phyloP scores from a whole-genome alignment of 2,797 vertebrate species.

The Otolemur crassicaudatus region DNA sequence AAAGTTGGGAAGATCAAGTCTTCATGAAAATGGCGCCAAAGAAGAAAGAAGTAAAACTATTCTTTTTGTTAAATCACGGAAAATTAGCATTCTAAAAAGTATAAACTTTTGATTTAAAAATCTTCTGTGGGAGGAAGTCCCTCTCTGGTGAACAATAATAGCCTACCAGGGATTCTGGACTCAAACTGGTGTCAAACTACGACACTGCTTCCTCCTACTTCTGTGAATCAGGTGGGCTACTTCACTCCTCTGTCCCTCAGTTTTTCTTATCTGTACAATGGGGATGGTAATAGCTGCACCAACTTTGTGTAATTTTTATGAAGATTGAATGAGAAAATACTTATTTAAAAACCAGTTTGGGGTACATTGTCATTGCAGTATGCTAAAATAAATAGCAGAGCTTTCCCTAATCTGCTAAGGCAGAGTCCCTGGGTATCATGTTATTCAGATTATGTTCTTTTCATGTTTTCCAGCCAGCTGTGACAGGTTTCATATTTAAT shows the following conservation, averaged over 20 bases:
- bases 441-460: slow-evolving; percentile 34
- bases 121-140: not conserved
- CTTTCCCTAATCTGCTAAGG: not conserved
- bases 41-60: not conserved
- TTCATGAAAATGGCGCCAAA: not conserved
- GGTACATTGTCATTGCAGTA: not conserved
- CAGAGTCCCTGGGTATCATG: not conserved
- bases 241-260: not conserved
- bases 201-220: not conserved
- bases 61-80: not conserved
- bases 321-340: not conserved
- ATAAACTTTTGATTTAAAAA: not conserved
- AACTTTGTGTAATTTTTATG: not conserved
- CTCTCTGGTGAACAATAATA: not conserved
- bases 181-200: not conserved
- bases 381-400: not conserved
- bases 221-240: not conserved
- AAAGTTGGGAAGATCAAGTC: not conserved
- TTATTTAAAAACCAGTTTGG: not conserved
- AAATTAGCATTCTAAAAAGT: not conserved
- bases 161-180: not conserved
- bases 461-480: not conserved
- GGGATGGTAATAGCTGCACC: not conserved
- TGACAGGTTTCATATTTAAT: slow-evolving; percentile 6
- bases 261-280: not conserved